These are phyloP conservation scores for Musca domestica DNA, from an alignment of 1,140 invertebrate genomes.

Conservation along the genomic window DNA sequence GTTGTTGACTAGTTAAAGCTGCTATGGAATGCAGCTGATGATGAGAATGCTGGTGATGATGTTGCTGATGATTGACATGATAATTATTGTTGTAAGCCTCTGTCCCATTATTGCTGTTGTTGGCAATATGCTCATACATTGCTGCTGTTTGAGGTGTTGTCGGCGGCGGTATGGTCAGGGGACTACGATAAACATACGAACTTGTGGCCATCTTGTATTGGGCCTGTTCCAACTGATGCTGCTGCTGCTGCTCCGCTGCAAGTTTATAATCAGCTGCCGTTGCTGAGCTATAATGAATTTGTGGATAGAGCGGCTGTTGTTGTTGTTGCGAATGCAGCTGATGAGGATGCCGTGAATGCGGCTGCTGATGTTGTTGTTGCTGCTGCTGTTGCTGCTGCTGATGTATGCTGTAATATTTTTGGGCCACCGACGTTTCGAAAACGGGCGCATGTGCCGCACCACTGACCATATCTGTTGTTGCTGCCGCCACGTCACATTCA, in stretches of 20 bases:
- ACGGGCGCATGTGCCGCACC: constrained; percentile 41
- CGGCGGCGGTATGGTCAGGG: constrained; percentile 42
- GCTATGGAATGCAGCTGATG: neutral
- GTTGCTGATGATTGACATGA: constrained; percentile 8
- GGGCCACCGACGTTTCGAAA: constrained; percentile 31
- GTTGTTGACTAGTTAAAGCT: neutral
- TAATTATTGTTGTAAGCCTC: neutral
- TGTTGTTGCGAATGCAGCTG: neutral
- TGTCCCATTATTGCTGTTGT: constrained; percentile 17
- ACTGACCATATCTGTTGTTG: constrained; percentile 44
- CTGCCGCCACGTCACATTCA: constrained; percentile 43
- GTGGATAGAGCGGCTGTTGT: neutral
- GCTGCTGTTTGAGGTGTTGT: constrained; percentile 7
- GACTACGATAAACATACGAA: constrained; percentile 47
- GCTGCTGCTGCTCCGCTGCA: constrained; percentile 29
- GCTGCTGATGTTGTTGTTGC: neutral
- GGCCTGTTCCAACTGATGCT: constrained; percentile 19
- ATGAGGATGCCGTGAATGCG: neutral
- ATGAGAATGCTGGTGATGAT: constrained; percentile 25
- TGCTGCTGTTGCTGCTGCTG: neutral
- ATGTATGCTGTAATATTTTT: constrained; percentile 2
- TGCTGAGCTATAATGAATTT: constrained; percentile 17
- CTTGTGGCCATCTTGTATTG: constrained; percentile 43
- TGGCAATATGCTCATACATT: constrained; percentile 25
- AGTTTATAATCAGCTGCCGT: constrained; percentile 38